Base-by-base conservation (phyloP, 2,888 invertebrate genomes). In the Corbicula japonica region DNA sequence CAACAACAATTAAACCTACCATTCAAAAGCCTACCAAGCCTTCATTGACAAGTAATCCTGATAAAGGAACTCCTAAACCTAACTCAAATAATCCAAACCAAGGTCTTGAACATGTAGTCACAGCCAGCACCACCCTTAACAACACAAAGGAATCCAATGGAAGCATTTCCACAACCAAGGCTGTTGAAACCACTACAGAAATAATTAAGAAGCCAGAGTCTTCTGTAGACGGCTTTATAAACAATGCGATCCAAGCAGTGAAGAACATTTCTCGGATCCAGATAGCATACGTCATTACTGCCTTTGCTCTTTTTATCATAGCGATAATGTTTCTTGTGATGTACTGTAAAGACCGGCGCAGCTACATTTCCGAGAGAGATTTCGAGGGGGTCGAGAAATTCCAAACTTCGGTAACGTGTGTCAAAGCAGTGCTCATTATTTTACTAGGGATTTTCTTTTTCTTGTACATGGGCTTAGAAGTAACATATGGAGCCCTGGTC, bases 401-500 rank as follows among this genome's bases (percentile, higher is more conserved):
- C 28, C 76, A 54, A 72, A 69, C 54, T 30, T 46, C 46, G 48
- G 77, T 76, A 23, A 35, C 46, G 15, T 68, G 83, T 75, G 44
- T 60, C 63, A 74, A 84, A 23, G 63, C 88, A 2, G 77, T 89
- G 12, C 81, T 94, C 12, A 89, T 94, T 1, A 68, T 89, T 1
- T 84, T 94, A 12, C 88, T 94, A 50, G 93, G 93, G 50, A 35
- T 93, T 34, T 93, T 94, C 77, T 92, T 92, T 72, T 91, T 94
- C 73, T 79, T 92, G 21, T 94, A 94, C 76, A 91, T 93, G 44
- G 94, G 94, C 2, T 90, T 93, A 83, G 94, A 94, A 84, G 93
- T 94, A 6, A 92, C 94, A 8, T 94, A 90, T 86, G 94, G 94
- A 1, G 94, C 93, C n/a, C 87, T 94, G n/a, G 86, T 94, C 6